Base-by-base conservation (phyloP, 2,888 invertebrate genomes). In the Nycteola revayana region DNA sequence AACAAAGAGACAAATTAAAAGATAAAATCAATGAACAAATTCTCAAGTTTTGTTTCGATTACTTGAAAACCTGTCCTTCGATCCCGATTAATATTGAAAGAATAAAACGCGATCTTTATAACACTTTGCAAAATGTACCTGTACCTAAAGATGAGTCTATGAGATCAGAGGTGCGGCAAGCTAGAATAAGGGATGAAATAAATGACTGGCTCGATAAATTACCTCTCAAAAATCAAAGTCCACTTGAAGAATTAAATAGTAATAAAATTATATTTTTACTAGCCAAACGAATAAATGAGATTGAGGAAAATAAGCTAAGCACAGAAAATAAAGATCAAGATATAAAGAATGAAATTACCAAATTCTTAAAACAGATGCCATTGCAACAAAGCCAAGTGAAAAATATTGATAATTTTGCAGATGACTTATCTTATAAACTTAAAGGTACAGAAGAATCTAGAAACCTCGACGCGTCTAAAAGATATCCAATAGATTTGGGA, bases 11-110 rank as follows among this genome's bases (percentile, higher is more conserved):
- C 1, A 63, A 54, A 42, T 66, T 64, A 6, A 73, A 61, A 42
- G 44, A 37, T 2, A 73, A 67, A 52, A 67, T 83, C 10, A 41
- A 36, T 0, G 42, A 66, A 11, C 67, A 65, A 54, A 54, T 82
- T 0, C 48, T 49, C 21, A 58, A 57, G 42, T 83, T 79, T 43
- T 73, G 73, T 38, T 49, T 64, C 26, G 53, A 73, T 23, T 77
- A 75, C 46, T 45, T 75, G 8, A 60, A 61, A 22, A 58, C 49
- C 18, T 50, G 57, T 40, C 68, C 76, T 1, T 41, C 35, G 20
- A 20, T 52, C 9, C 66, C 73, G 0, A 7, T 73, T 4, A 51
- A 66, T 30, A 32, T 49, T 9, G 42, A 44, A 14, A 58, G 66
- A 25, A 25, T 82, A 2, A 69, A 69, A 23, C 35, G 51, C 21